phyloP scores from a whole-genome alignment of 2,888 invertebrate species.

The Epiblema foenella region DNA sequence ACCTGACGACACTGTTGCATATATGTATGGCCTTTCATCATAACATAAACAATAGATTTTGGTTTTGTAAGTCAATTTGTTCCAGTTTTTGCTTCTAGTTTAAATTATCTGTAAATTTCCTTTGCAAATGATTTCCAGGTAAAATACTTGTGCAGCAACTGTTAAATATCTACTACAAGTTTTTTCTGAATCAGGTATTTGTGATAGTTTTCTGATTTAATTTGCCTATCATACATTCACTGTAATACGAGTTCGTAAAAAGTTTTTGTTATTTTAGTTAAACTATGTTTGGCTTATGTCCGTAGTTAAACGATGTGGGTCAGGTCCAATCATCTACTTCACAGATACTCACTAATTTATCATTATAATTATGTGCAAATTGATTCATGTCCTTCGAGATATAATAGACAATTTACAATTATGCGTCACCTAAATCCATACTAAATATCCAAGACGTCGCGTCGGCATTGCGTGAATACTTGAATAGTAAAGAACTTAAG shows the following conservation, averaged over 20 bases:
- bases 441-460: conserved; percentile 19
- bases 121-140: conserved; percentile 33
- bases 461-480: conserved; percentile 15
- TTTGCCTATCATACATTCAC: background rate
- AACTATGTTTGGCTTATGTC: background rate
- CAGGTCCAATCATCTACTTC: background rate
- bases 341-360: background rate
- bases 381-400: conserved; percentile 8
- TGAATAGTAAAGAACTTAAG: no score
- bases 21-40: conserved; percentile 40
- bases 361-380: conserved; percentile 22
- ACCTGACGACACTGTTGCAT: conserved; percentile 40
- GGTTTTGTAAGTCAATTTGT: conserved; percentile 32
- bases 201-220: background rate
- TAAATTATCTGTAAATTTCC: conserved; percentile 17
- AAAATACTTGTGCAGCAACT: conserved; percentile 14
- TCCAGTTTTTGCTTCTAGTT: conserved; percentile 21
- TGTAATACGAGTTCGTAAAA: background rate
- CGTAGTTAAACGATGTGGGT: background rate
- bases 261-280: background rate
- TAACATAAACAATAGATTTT: conserved; percentile 26
- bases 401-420: conserved; percentile 18
- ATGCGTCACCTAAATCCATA: conserved; percentile 30
- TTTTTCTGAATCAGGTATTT: background rate
- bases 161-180: background rate